phyloP scores from a whole-genome alignment of 1,140 invertebrate species.

The Eurosta solidaginis region DNA sequence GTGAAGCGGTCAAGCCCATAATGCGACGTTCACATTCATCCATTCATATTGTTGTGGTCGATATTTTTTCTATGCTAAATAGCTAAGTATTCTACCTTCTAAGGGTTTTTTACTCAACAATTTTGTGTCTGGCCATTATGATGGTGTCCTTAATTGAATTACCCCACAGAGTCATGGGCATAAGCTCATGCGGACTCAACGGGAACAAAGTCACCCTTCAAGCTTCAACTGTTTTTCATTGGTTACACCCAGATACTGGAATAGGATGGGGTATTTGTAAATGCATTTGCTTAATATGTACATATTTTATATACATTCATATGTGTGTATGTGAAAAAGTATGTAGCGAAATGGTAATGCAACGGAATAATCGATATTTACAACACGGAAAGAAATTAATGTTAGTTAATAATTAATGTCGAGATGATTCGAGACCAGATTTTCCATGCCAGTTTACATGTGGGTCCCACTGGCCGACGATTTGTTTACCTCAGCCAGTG shows the following conservation, averaged over 20 bases:
- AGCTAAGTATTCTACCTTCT: no score
- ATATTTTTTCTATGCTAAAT: neutral
- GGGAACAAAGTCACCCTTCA: constrained; percentile 40
- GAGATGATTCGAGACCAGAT: no score
- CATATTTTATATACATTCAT: neutral
- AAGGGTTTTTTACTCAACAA: neutral
- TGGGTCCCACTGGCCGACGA: no score
- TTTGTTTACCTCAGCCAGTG: no score
- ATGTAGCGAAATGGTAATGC: neutral
- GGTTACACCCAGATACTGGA: constrained; percentile 27
- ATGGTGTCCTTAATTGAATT: constrained; percentile 38
- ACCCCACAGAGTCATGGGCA: constrained; percentile 35
- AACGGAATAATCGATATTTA: neutral
- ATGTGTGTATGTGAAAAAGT: neutral
- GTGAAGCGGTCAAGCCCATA: constrained; percentile 26
- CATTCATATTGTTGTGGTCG: neutral
- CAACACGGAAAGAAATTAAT: neutral
- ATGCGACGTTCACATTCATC: constrained; percentile 9
- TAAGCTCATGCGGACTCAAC: constrained; percentile 41
- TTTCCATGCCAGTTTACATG: no score
- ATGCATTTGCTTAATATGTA: no score
- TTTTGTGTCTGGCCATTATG: neutral
- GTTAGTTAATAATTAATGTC: neutral
- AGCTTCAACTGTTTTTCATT: constrained; percentile 41
- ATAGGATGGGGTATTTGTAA: constrained; percentile 13